phyloP scores from a whole-genome alignment of 2,113 vertebrate species.

The Fukomys damarensis region DNA sequence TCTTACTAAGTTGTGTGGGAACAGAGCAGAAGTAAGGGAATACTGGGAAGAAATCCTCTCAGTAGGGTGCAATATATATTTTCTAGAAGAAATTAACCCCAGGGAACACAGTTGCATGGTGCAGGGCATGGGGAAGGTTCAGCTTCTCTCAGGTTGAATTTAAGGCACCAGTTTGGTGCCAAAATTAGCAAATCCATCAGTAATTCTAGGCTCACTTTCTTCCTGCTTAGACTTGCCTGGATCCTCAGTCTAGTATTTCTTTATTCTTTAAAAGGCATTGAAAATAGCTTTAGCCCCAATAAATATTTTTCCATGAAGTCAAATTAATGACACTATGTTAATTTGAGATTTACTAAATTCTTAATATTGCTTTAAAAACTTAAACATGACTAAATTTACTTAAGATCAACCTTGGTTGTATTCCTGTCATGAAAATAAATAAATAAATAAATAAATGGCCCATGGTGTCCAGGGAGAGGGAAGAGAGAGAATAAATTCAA shows the following conservation, averaged over 20 bases:
- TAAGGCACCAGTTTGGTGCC: neutral
- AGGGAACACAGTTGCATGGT: neutral
- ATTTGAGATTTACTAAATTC: neutral
- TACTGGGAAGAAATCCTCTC: neutral
- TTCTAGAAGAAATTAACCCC: neutral
- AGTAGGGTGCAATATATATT: neutral
- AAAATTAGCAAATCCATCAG: neutral
- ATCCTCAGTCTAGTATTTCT: neutral
- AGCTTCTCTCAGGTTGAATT: neutral
- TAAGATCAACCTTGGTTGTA: neutral
- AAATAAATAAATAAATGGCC: neutral
- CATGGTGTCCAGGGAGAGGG: neutral
- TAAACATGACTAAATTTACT: neutral
- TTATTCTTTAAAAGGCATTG: neutral
- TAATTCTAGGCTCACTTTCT: neutral
- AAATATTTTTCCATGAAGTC: neutral
- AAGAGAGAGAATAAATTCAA: neutral
- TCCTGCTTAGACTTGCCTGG: neutral
- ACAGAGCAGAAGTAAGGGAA: neutral
- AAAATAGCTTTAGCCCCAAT: neutral
- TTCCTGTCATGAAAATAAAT: neutral
- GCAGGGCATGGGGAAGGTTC: neutral
- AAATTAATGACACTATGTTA: neutral
- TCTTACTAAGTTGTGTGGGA: neutral
- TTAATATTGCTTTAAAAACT: conserved; percentile 32